These are phyloP conservation scores for Gobionotothen gibberifrons DNA, from an alignment of 2,797 vertebrate genomes.

Conservation along the genomic window DNA sequence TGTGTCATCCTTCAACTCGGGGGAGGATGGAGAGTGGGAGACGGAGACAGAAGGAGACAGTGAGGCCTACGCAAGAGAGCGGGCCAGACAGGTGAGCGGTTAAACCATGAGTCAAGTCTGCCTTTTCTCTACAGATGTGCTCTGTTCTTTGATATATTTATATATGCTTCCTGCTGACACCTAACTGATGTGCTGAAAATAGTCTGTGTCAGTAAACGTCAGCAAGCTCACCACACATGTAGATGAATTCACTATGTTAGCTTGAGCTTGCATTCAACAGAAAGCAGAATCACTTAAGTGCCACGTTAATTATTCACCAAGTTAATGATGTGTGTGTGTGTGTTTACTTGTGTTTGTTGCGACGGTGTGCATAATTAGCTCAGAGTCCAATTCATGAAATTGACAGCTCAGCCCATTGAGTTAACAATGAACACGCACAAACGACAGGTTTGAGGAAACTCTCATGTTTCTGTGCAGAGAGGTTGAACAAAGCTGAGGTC, in stretches of 20 bases:
- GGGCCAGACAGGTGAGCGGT: constrained; percentile 90
- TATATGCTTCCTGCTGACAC: neutral
- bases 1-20: constrained; percentile 87
- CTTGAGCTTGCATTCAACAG: constrained; percentile 17
- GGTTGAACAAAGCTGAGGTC: constrained; percentile 17
- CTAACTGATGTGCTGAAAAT: constrained; percentile 7
- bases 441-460: constrained; percentile 15
- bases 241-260: constrained; percentile 30
- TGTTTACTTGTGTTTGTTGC: neutral
- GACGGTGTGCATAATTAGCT: constrained; percentile 35
- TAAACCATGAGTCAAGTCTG: constrained; percentile 1
- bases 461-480: neutral
- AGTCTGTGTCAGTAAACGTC: constrained; percentile 6
- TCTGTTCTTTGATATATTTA: neutral
- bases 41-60: constrained; percentile 95
- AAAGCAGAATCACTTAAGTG: constrained; percentile 10
- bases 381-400: constrained; percentile 67
- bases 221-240: constrained; percentile 13
- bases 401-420: constrained; percentile 44
- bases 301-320: constrained; percentile 63
- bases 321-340: neutral
- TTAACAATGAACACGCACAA: constrained; percentile 33
- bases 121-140: neutral
- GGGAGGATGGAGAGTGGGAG: constrained; percentile 90
- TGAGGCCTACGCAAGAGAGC: constrained; percentile 89